Conservation (phyloP, 1,140 invertebrate species). For the Bombus impatiens region DNA sequence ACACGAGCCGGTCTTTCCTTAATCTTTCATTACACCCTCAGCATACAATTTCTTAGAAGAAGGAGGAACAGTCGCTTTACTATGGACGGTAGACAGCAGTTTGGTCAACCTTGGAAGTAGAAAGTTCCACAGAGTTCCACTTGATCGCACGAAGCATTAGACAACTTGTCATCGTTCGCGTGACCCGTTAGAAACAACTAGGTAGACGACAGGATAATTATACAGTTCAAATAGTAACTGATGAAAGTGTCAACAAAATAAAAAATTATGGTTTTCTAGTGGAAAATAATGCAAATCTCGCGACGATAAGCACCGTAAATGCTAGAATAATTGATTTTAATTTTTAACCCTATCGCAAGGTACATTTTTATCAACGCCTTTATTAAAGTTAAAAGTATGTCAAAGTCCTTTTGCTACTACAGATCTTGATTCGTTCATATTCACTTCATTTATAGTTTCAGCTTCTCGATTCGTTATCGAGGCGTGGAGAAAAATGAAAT, state of each 20-base stretch:
- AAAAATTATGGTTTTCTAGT: background rate
- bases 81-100: background rate
- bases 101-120: background rate
- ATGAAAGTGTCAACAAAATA: background rate
- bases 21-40: background rate
- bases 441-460: no score
- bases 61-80: background rate
- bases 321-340: background rate
- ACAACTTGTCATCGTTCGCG: conserved; percentile 1
- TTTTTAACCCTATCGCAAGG: no score
- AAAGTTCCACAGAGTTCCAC: background rate
- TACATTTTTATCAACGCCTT: no score
- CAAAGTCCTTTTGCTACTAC: no score
- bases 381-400: no score
- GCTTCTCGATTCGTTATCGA: no score
- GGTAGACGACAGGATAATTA: background rate
- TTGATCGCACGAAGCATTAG: background rate
- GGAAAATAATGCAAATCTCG: background rate
- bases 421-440: no score
- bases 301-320: background rate
- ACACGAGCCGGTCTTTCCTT: background rate
- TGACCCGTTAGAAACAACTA: background rate
- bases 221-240: background rate
- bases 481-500: no score
- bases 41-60: background rate